Conservation (phyloP, 2,888 invertebrate genomes). For the Lamellibrachia columna region DNA sequence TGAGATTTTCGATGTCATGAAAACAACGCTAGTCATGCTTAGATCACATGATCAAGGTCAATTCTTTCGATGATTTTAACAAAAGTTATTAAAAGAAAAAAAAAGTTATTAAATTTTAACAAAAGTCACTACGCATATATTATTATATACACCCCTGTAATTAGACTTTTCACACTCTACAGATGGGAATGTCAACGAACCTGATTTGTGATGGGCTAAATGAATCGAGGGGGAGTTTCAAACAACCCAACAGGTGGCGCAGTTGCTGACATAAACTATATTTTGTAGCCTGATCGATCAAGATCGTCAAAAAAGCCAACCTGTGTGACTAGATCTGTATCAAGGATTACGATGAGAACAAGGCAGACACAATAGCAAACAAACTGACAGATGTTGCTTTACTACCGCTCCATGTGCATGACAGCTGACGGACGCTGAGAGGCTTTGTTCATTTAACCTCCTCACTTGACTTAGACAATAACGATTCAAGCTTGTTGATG, state of each 20-base stretch:
- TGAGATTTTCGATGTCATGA: neutral
- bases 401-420: neutral
- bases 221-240: neutral
- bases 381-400: neutral
- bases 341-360: neutral
- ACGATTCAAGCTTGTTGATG: no score
- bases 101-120: no score
- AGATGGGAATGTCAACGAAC: no score
- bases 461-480: no score
- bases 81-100: no score
- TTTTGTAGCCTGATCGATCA: neutral
- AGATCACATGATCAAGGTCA: no score
- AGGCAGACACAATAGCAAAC: neutral
- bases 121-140: no score
- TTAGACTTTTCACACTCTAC: no score
- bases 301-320: neutral
- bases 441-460: neutral
- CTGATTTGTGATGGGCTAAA: no score
- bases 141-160: no score
- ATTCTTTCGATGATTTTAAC: no score
- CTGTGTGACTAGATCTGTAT: neutral
- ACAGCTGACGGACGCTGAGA: neutral
- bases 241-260: neutral
- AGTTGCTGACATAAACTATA: neutral
- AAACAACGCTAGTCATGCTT: neutral